Evolutionary conservation across 2,888 invertebrate species (phyloP).

Genomic region (Mystacides longicornis): DNA sequence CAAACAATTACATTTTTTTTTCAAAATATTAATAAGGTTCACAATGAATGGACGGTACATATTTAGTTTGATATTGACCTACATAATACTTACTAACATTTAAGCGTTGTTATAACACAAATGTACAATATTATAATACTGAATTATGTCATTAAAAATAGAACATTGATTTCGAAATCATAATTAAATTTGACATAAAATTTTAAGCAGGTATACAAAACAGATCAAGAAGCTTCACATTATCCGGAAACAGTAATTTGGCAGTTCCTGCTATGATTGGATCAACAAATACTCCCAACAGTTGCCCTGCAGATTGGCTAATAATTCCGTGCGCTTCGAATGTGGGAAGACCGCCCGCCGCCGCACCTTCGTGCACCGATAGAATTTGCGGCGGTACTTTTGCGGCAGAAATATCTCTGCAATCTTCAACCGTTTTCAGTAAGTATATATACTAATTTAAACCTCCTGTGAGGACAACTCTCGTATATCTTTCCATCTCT

Average conservation of each 20-base stretch:
- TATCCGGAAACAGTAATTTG: conserved; percentile 69
- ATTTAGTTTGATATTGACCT: no score
- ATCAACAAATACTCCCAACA: conserved; percentile 56
- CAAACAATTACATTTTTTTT: not conserved
- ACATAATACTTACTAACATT: no score
- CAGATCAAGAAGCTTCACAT: conserved; percentile 64
- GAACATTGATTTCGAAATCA: not conserved
- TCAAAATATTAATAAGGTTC: no score
- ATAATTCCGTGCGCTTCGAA: conserved; percentile 71
- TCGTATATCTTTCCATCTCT: no score
- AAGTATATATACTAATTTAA: conserved; percentile 37
- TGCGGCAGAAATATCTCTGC: conserved; percentile 63
- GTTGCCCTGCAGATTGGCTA: conserved; percentile 73
- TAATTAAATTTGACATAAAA: not conserved
- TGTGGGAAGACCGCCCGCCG: conserved; percentile 50
- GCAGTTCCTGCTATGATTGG: conserved; percentile 63
- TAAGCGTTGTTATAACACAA: no score
- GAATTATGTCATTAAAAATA: no score
- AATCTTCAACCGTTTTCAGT: conserved; percentile 65
- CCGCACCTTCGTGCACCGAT: conserved; percentile 63
- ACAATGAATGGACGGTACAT: no score
- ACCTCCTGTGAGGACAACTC: no score
- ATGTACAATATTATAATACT: no score
- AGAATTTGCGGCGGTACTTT: conserved; percentile 78
- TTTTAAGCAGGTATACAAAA: conserved; percentile 42